Conservation (phyloP, 1,140 invertebrate species). For the Brachionus rotundiformis region DNA sequence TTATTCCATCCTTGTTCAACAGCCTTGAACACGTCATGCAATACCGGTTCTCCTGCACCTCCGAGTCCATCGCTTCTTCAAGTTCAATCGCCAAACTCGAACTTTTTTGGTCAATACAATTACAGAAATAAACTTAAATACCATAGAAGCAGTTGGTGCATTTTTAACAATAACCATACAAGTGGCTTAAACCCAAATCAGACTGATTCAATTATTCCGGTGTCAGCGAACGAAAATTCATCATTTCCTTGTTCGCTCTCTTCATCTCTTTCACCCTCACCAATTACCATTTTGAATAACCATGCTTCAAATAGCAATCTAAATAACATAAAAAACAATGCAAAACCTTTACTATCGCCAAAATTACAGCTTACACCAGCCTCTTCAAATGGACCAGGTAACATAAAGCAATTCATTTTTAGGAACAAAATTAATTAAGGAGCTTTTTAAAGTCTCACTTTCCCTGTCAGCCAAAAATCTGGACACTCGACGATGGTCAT, state of each 20-base stretch:
- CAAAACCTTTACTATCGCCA: not conserved
- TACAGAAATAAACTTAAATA: slow-evolving; percentile 33
- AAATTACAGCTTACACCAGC: slow-evolving; percentile 26
- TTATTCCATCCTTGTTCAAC: slow-evolving; percentile 31
- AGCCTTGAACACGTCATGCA: not conserved
- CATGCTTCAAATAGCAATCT: slow-evolving; percentile 5
- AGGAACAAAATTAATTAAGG: not conserved
- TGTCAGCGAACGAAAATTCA: not conserved
- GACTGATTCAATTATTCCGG: not conserved
- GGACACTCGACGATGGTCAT: slow-evolving; percentile 41
- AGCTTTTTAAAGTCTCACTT: not conserved
- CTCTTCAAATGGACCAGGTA: not conserved
- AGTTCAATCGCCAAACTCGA: slow-evolving; percentile 19
- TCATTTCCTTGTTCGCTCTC: slow-evolving; percentile 12
- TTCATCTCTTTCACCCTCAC: slow-evolving; percentile 39
- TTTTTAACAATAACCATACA: slow-evolving; percentile 16
- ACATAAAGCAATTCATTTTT: not conserved
- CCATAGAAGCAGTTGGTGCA: slow-evolving; percentile 40
- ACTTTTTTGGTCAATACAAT: not conserved
- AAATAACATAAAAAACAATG: slow-evolving; percentile 1
- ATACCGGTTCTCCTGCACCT: slow-evolving; percentile 32
- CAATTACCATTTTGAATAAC: slow-evolving; percentile 33
- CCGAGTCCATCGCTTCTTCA: slow-evolving; percentile 17
- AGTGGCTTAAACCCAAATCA: not conserved
- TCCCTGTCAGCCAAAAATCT: slow-evolving; percentile 25